A percentile compares a stretch with the other conserved stretches of the same genome.
Evolutionary conservation across 1,140 invertebrate genomes (phyloP).

Genomic region (Hyphantria cunea): DNA sequence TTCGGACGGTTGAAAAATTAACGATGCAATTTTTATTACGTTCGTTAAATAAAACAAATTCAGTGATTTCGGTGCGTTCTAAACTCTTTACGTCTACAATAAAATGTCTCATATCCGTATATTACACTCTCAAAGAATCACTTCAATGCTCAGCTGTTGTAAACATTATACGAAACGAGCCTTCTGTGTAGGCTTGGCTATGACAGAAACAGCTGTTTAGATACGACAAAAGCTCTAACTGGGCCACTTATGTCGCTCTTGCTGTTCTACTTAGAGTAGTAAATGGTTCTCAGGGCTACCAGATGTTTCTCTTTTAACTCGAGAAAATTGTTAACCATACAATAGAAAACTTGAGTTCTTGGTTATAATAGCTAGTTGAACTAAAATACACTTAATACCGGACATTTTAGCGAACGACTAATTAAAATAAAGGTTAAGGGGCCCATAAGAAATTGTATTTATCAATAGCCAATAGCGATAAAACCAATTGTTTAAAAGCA

Average conservation of each 20-base stretch:
- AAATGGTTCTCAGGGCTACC: constrained; percentile 17
- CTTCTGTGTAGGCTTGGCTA: constrained; percentile 26
- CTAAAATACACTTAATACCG: too few relatives aligned
- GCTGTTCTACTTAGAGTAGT: constrained; percentile 31
- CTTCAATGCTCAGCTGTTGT: constrained; percentile 19
- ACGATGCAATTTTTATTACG: too few relatives aligned
- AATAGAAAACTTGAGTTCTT: constrained; percentile 6
- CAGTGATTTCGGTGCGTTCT: too few relatives aligned
- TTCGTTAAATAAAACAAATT: too few relatives aligned
- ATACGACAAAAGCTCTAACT: constrained; percentile 58
- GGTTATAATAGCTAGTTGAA: neutral
- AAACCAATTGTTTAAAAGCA: too few relatives aligned
- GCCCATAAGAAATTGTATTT: too few relatives aligned
- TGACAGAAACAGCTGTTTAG: constrained; percentile 52
- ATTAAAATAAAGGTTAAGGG: too few relatives aligned
- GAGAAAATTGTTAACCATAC: constrained; percentile 2
- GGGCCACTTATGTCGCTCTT: constrained; percentile 40
- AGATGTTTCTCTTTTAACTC: constrained; percentile 15
- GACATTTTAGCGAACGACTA: too few relatives aligned
- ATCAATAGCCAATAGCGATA: too few relatives aligned
- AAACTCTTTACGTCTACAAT: neutral
- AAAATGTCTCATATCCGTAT: constrained; percentile 7
- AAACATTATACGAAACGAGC: constrained; percentile 35
- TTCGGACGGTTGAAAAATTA: too few relatives aligned
- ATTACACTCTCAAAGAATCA: constrained; percentile 12